A percentile compares a stretch with the other conserved stretches of the same genome.
Conservation (phyloP, 2,888 invertebrate genomes). For the Deroplatys truncata region DNA sequence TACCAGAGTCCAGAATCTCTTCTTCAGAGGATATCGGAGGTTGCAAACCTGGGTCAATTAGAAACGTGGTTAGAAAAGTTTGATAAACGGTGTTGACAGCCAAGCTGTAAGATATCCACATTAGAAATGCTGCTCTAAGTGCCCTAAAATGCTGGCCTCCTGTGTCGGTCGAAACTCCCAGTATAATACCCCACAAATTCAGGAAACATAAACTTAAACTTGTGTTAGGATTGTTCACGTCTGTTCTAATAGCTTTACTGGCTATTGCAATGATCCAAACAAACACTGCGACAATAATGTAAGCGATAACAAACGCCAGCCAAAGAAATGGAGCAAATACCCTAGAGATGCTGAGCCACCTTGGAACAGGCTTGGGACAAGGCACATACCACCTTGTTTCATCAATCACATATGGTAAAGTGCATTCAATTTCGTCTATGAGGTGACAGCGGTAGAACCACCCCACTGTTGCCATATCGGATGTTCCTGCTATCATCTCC, state of each 20-base stretch:
- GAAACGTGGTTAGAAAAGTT: constrained; percentile 8
- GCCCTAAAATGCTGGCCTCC: neutral
- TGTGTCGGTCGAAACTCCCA: neutral
- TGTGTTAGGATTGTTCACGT: neutral
- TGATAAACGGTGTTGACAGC: constrained; percentile 15
- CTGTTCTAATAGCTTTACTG: neutral
- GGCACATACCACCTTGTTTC: constrained; percentile 7
- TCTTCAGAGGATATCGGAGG: constrained; percentile 1
- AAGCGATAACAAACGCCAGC: neutral
- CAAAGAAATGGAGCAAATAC: neutral
- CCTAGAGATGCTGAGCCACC: neutral
- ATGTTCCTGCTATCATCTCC: neutral
- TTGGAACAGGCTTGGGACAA: neutral
- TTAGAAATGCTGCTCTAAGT: neutral
- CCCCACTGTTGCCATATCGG: neutral
- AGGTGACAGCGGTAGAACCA: constrained; percentile 10
- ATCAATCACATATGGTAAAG: neutral
- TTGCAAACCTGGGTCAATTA: constrained; percentile 10
- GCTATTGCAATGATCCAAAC: neutral
- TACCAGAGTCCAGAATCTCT: constrained; percentile 9
- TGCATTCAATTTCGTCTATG: neutral
- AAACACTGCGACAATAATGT: neutral
- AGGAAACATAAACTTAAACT: neutral
- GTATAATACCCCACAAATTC: neutral
- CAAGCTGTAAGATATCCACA: constrained; percentile 8